phyloP scores from a whole-genome alignment of 2,888 invertebrate species.

The Polydesmus complanatus region DNA sequence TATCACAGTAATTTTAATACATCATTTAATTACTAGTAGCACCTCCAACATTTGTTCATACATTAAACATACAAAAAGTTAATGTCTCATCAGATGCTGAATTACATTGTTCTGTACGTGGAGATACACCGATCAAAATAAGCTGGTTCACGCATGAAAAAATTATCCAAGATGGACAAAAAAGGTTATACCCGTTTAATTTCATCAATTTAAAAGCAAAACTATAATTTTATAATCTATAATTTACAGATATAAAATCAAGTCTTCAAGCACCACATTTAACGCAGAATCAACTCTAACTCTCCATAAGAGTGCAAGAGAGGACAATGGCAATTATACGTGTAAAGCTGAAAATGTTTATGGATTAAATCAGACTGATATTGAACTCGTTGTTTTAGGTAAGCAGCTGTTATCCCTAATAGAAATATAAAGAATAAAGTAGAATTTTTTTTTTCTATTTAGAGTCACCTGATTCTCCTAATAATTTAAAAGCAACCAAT shows the following conservation, averaged over 20 bases:
- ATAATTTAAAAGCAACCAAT: constrained; percentile 23
- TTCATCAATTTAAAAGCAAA: not conserved
- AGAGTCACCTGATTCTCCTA: constrained; percentile 30
- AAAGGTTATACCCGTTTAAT: not conserved
- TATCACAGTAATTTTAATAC: not conserved
- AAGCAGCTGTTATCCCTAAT: too few relatives aligned
- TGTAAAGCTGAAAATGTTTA: constrained; percentile 5
- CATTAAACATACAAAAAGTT: not conserved
- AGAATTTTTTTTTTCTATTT: constrained; percentile 7
- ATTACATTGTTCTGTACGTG: constrained; percentile 2
- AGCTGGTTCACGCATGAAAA: constrained; percentile 1
- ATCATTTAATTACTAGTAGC: not conserved
- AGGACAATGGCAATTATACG: constrained; percentile 3
- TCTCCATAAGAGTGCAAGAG: not conserved
- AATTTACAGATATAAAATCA: constrained; percentile 5
- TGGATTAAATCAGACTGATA: constrained; percentile 1
- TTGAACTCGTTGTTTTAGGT: constrained; percentile 56
- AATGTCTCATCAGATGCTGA: not conserved
- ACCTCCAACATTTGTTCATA: not conserved
- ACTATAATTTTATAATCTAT: not conserved
- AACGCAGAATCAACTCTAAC: not conserved
- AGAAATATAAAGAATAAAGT: too few relatives aligned
- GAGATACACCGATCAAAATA: constrained; percentile 6
- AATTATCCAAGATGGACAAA: not conserved
- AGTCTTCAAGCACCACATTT: not conserved